Percentiles rank a stretch among this genome's conserved stretches.
Conservation (phyloP, 2,113 vertebrate genomes). For the Miniopterus natalensis region DNA sequence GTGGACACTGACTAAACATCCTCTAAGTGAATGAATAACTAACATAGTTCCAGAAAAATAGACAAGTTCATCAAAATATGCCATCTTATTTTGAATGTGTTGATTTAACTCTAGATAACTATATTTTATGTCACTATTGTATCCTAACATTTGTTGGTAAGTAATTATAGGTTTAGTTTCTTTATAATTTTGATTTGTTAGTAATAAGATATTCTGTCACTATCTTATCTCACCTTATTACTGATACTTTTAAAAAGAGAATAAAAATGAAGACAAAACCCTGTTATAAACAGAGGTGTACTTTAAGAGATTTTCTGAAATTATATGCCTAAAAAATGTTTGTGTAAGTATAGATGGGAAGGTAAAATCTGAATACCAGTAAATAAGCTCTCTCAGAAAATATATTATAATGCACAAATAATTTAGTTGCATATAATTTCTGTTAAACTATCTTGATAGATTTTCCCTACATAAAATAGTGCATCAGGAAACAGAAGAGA, state of each 20-base stretch:
- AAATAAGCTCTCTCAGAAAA: background rate
- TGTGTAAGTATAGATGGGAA: background rate
- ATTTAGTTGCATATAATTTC: background rate
- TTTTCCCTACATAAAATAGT: background rate
- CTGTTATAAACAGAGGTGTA: background rate
- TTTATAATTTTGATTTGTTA: background rate
- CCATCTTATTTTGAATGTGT: background rate
- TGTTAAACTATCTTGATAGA: conserved; percentile 23
- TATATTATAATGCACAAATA: background rate
- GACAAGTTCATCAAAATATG: background rate
- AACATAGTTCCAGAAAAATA: background rate
- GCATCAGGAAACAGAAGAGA: background rate
- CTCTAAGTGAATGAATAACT: background rate
- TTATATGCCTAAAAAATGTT: background rate
- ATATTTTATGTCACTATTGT: background rate
- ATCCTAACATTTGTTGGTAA: background rate
- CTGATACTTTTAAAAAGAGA: background rate
- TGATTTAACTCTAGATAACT: background rate
- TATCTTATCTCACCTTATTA: background rate
- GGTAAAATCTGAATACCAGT: background rate
- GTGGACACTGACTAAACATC: background rate
- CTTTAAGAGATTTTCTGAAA: background rate
- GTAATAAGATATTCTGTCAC: background rate
- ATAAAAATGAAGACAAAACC: background rate
- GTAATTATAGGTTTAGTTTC: background rate